A percentile compares a stretch with the other conserved stretches of the same genome.
These are phyloP conservation scores for Eupithecia insigniata DNA, from an alignment of 2,888 invertebrate species.

Conservation along the genomic window DNA sequence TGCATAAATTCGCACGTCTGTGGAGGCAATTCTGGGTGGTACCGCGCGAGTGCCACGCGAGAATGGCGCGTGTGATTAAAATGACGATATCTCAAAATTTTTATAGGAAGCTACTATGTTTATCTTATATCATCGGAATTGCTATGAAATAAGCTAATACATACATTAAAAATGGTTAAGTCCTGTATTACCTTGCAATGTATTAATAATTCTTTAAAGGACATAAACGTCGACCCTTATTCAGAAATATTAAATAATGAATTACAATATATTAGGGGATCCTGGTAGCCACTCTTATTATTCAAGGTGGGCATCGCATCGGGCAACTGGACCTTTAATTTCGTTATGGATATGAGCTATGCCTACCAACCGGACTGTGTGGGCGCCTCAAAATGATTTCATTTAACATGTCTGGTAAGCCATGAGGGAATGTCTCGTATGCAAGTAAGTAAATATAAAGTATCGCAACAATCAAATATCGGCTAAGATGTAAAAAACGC, in stretches of 20 bases:
- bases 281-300: background rate
- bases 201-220: too few relatives aligned
- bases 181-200: too few relatives aligned
- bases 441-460: background rate
- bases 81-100: too few relatives aligned
- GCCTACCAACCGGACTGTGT: constrained; percentile 15
- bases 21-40: too few relatives aligned
- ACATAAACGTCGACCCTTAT: background rate
- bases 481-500: background rate
- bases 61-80: too few relatives aligned
- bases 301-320: background rate
- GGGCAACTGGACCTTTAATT: constrained; percentile 10
- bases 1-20: too few relatives aligned
- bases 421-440: background rate
- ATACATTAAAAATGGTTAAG: too few relatives aligned
- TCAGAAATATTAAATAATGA: background rate
- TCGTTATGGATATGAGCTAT: constrained; percentile 16
- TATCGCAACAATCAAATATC: background rate
- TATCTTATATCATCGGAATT: too few relatives aligned
- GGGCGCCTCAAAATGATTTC: constrained; percentile 20
- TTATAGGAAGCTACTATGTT: too few relatives aligned
- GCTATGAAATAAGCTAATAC: too few relatives aligned
- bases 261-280: background rate
- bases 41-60: too few relatives aligned
- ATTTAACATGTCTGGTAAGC: background rate